Evolutionary conservation across 2,888 invertebrate species (phyloP).

Genomic region (Caenorhabditis sinica): DNA sequence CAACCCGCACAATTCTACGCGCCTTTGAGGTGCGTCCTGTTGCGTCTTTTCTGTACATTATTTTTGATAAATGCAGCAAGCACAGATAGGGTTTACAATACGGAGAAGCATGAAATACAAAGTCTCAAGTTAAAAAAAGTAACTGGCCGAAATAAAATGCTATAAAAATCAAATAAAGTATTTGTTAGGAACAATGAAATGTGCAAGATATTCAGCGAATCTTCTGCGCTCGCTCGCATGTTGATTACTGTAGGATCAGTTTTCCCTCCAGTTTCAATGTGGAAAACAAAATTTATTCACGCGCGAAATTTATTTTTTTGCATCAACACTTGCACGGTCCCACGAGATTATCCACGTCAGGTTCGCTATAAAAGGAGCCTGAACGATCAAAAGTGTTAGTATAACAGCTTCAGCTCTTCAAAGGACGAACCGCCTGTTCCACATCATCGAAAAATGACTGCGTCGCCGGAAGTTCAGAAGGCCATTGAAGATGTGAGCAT

Average conservation of each 20-base stretch:
- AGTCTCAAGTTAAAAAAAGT: no score
- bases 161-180: no score
- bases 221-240: no score
- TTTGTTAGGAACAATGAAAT: no score
- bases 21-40: slow-evolving; percentile 44
- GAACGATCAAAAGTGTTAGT: background rate
- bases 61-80: no score
- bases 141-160: no score
- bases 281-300: background rate
- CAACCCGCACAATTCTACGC: slow-evolving; percentile 16
- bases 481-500: slow-evolving; percentile 53
- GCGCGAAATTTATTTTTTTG: background rate
- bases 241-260: background rate
- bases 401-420: slow-evolving; percentile 17
- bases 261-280: background rate
- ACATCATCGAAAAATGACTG: slow-evolving; percentile 45
- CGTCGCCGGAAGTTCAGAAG: slow-evolving; percentile 62
- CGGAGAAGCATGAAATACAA: no score
- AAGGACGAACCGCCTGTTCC: slow-evolving; percentile 31
- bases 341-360: background rate
- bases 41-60: slow-evolving; percentile 6
- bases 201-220: no score
- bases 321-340: background rate
- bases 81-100: no score
- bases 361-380: slow-evolving; percentile 23